These are phyloP conservation scores for Acleris cristana DNA, from an alignment of 2,888 invertebrate species.

Conservation along the genomic window DNA sequence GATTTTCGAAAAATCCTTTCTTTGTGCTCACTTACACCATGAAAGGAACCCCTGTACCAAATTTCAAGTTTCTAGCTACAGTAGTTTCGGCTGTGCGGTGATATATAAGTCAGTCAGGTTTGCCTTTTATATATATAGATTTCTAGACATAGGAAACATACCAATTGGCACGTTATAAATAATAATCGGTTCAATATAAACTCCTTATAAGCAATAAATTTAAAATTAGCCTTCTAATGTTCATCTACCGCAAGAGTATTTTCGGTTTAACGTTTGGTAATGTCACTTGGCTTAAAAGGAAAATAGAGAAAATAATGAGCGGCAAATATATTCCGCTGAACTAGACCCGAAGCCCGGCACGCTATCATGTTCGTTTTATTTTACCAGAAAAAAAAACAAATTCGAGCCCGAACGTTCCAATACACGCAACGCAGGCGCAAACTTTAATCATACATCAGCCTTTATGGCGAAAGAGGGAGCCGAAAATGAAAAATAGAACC, in stretches of 20 bases:
- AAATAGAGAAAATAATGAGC: not conserved
- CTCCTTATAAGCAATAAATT: too few species aligned
- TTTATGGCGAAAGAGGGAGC: constrained; percentile 56
- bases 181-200: too few species aligned
- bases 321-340: constrained; percentile 23
- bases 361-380: constrained; percentile 7
- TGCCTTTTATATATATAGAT: too few species aligned
- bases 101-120: too few species aligned
- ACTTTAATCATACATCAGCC: constrained; percentile 70
- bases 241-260: not conserved
- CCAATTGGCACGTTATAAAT: too few species aligned
- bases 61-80: too few species aligned
- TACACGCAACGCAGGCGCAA: constrained; percentile 47
- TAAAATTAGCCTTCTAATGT: not conserved
- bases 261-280: not conserved
- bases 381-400: constrained; percentile 32
- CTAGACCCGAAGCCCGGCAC: not conserved
- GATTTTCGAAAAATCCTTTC: too few species aligned
- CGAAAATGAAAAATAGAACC: constrained; percentile 58
- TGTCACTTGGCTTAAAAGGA: not conserved
- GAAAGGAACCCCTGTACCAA: too few species aligned
- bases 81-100: too few species aligned
- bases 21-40: too few species aligned
- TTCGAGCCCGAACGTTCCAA: constrained; percentile 31
- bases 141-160: too few species aligned